A percentile compares a stretch with the other conserved stretches of the same genome.
Evolutionary conservation across 2,113 vertebrate genomes (phyloP).

Genomic region (Diglossa brunneiventris): DNA sequence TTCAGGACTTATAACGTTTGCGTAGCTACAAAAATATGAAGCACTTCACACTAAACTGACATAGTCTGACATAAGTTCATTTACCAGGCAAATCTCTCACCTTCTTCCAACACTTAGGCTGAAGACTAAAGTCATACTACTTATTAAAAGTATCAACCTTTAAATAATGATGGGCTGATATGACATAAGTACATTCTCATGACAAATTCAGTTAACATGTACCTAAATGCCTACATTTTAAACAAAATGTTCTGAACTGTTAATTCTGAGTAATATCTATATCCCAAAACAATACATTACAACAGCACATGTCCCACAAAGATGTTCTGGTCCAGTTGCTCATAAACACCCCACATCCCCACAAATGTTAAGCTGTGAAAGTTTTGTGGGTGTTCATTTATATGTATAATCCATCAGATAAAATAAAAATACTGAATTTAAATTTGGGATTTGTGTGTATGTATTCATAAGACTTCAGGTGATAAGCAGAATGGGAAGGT

Average conservation of each 20-base stretch:
- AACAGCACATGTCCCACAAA: neutral
- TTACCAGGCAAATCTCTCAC: neutral
- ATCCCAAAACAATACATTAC: neutral
- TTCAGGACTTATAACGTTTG: neutral
- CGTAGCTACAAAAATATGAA: neutral
- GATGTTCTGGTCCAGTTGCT: neutral
- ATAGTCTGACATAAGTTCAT: neutral
- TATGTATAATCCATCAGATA: neutral
- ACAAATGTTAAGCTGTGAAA: neutral
- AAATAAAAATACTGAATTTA: neutral
- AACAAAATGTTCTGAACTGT: neutral
- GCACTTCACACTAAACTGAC: neutral
- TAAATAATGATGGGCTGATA: neutral
- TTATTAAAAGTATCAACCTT: neutral
- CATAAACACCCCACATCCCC: neutral
- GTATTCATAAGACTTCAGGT: neutral
- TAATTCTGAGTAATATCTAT: neutral
- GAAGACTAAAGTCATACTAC: neutral
- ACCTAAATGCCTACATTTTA: neutral
- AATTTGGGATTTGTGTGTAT: neutral
- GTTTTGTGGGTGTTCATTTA: neutral
- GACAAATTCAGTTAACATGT: neutral
- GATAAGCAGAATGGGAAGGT: neutral
- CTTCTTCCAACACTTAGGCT: neutral
- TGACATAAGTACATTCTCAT: neutral